Evolutionary conservation across 2,113 vertebrate species (phyloP).

Genomic region (Callaeas wilsoni): DNA sequence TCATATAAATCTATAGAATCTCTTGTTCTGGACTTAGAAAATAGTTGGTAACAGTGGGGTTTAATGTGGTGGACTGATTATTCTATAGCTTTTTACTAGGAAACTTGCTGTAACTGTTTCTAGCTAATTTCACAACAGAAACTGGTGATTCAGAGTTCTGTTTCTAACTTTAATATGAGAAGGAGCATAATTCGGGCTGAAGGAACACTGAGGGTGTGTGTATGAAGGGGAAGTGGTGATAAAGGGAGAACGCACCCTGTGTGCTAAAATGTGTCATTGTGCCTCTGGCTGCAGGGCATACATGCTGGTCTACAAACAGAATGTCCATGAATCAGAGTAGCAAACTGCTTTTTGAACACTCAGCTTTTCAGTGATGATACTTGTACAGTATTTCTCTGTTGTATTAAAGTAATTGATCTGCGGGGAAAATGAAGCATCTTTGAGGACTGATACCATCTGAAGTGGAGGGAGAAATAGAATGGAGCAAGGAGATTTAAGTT

Average conservation of each 20-base stretch:
- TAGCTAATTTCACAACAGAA: constrained; percentile 23
- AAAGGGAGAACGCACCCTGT: background rate
- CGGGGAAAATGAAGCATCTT: background rate
- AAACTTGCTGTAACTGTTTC: constrained; percentile 11
- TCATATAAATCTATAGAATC: background rate
- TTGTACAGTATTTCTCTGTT: background rate
- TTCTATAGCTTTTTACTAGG: background rate
- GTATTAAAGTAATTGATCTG: background rate
- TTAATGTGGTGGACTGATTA: background rate
- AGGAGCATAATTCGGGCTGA: background rate
- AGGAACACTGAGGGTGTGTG: background rate
- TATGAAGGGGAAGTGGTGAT: background rate
- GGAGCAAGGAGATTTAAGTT: background rate
- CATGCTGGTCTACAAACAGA: background rate
- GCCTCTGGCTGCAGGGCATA: background rate
- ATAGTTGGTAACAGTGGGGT: background rate
- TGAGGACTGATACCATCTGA: background rate
- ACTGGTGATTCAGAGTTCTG: constrained; percentile 41
- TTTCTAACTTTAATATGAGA: constrained; percentile 30
- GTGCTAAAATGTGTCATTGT: background rate
- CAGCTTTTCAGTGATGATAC: background rate
- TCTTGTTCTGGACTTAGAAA: background rate
- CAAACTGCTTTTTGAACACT: background rate
- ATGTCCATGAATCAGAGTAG: background rate
- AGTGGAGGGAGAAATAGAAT: background rate